These are phyloP conservation scores for Notothenia coriiceps DNA, from an alignment of 2,113 vertebrate genomes.

Conservation along the genomic window DNA sequence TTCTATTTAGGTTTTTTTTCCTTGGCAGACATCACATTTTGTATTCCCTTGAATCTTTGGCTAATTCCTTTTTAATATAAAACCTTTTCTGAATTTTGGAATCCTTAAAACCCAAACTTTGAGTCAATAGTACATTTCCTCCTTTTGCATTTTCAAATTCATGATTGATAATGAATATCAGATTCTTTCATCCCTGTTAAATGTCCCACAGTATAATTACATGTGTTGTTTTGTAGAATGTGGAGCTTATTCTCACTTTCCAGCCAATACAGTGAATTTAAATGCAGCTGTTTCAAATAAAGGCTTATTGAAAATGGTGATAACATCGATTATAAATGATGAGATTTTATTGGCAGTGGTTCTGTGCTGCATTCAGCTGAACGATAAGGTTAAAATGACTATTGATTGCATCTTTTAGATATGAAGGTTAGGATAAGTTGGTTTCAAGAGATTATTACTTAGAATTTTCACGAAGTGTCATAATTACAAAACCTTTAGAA, in stretches of 20 bases:
- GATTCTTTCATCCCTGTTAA: slow-evolving; percentile 11
- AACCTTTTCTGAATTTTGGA: neutral
- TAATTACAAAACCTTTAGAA: slow-evolving; percentile 9
- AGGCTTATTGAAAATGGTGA: slow-evolving; percentile 28
- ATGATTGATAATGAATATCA: slow-evolving; percentile 3
- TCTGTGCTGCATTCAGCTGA: slow-evolving; percentile 5
- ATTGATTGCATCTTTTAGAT: slow-evolving; percentile 51
- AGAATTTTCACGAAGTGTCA: slow-evolving; percentile 14
- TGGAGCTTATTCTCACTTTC: slow-evolving; percentile 15
- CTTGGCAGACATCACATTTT: slow-evolving; percentile 10
- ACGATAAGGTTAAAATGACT: slow-evolving; percentile 61
- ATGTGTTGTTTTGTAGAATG: slow-evolving; percentile 21
- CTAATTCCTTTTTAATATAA: slow-evolving; percentile 23
- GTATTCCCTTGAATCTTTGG: neutral
- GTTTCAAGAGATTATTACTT: slow-evolving; percentile 21
- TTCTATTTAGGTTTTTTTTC: slow-evolving; percentile 29
- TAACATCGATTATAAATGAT: slow-evolving; percentile 41
- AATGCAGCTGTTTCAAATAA: slow-evolving; percentile 13
- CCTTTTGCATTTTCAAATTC: neutral
- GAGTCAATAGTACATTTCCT: neutral
- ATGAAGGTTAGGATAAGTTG: slow-evolving; percentile 28
- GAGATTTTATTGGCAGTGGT: slow-evolving; percentile 38
- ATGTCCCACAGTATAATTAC: neutral
- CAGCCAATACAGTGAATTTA: slow-evolving; percentile 10
- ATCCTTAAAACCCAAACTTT: neutral